A percentile compares a stretch with the other conserved stretches of the same genome.
Conservation (phyloP, 2,113 vertebrate species). For the Thermophis baileyi region DNA sequence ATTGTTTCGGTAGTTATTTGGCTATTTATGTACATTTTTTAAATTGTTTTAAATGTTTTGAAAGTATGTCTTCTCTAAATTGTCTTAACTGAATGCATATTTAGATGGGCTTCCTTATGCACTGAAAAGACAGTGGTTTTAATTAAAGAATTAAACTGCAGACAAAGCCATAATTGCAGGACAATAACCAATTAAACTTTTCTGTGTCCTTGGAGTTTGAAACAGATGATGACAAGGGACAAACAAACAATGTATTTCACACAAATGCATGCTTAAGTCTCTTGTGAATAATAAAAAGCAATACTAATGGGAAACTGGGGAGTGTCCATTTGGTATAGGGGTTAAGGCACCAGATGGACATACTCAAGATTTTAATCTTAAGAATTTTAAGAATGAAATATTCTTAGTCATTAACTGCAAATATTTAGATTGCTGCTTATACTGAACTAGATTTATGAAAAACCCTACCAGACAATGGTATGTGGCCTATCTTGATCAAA, state of each 20-base stretch:
- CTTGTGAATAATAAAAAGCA: background rate
- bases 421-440: background rate
- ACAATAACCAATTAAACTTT: background rate
- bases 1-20: background rate
- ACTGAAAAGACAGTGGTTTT: background rate
- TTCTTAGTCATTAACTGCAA: background rate
- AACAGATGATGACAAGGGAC: background rate
- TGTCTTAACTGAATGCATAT: background rate
- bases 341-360: background rate
- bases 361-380: background rate
- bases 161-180: background rate
- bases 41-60: background rate
- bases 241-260: background rate
- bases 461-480: background rate
- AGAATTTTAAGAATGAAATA: background rate
- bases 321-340: background rate
- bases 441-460: background rate
- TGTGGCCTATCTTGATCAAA: background rate
- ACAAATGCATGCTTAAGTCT: background rate
- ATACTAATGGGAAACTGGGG: background rate
- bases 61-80: background rate
- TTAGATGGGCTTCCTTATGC: background rate
- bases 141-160: background rate
- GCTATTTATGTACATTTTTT: background rate
- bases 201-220: background rate